Evolutionary conservation across 1,140 invertebrate species (phyloP).

Genomic region (Gerris buenoi): DNA sequence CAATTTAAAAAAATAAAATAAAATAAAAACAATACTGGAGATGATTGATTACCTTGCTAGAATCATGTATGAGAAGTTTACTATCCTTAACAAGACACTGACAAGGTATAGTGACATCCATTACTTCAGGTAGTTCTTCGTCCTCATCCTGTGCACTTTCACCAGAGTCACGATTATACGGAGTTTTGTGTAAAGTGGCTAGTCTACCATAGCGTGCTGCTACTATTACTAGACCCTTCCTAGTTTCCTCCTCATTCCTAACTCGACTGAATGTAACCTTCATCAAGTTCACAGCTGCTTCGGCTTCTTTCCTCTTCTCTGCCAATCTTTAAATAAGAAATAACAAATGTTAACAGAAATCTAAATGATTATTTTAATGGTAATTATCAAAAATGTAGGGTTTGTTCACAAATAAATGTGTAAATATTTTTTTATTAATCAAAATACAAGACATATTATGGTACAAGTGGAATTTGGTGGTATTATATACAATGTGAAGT

Average conservation of each 20-base stretch:
- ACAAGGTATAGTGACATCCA: slow-evolving; percentile 83
- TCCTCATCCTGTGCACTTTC: not conserved
- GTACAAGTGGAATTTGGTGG: no score
- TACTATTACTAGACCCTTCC: slow-evolving; percentile 69
- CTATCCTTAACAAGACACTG: slow-evolving; percentile 89
- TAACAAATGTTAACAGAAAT: no score
- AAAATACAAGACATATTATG: no score
- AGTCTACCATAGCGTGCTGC: slow-evolving; percentile 69
- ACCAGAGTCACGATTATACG: no score
- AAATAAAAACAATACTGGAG: no score
- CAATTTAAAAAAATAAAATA: no score
- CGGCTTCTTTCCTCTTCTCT: slow-evolving; percentile 66
- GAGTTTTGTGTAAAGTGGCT: no score
- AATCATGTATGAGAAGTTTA: slow-evolving; percentile 65
- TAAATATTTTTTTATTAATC: no score
- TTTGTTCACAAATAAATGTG: no score
- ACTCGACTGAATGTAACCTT: slow-evolving; percentile 61
- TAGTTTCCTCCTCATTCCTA: slow-evolving; percentile 54
- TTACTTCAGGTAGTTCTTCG: slow-evolving; percentile 31
- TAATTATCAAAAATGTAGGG: slow-evolving; percentile 2
- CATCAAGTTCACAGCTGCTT: slow-evolving; percentile 78
- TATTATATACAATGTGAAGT: no score
- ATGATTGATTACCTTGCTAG: slow-evolving; percentile 80
- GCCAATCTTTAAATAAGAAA: slow-evolving; percentile 40
- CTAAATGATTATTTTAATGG: slow-evolving; percentile 5